Percentiles rank a stretch among this genome's conserved stretches.
phyloP scores from a whole-genome alignment of 2,888 invertebrate species.

The Acanthopleura granulata region DNA sequence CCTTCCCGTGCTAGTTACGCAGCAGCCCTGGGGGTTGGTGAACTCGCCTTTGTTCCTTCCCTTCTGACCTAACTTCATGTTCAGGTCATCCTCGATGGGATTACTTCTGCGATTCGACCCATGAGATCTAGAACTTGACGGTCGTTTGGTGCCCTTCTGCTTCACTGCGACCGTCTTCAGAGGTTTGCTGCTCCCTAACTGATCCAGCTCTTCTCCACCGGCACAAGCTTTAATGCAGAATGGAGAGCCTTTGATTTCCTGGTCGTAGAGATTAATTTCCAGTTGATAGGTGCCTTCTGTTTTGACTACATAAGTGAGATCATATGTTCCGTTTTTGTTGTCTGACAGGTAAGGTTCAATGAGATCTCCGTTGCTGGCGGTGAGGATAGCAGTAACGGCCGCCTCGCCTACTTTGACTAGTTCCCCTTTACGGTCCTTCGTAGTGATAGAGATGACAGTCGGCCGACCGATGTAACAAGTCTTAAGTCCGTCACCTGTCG shows the following conservation, averaged over 20 bases:
- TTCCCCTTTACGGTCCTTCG: conserved; percentile 66
- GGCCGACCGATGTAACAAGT: conserved; percentile 63
- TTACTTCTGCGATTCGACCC: conserved; percentile 69
- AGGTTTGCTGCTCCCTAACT: conserved; percentile 58
- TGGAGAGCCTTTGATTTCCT: conserved; percentile 70
- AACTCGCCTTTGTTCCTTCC: conserved; percentile 73
- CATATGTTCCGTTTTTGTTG: conserved; percentile 68
- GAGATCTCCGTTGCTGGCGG: conserved; percentile 44
- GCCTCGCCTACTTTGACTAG: conserved; percentile 65
- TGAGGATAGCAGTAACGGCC: conserved; percentile 53
- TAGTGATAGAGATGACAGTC: conserved; percentile 67
- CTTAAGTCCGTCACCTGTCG: conserved; percentile 69
- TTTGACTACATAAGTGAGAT: conserved; percentile 68
- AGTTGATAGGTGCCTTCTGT: conserved; percentile 68
- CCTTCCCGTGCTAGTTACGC: conserved; percentile 67
- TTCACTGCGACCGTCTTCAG: conserved; percentile 66
- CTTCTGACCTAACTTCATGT: conserved; percentile 70
- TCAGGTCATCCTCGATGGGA: conserved; percentile 71
- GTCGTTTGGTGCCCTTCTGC: conserved; percentile 67
- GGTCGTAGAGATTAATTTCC: conserved; percentile 68
- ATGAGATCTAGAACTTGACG: conserved; percentile 68
- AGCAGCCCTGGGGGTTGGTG: conserved; percentile 73
- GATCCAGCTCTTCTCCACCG: conserved; percentile 56
- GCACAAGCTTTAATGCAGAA: conserved; percentile 66
- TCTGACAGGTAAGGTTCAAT: conserved; percentile 63